Base-by-base conservation (phyloP, 2,888 invertebrate genomes). In the Diarsia brunnea region DNA sequence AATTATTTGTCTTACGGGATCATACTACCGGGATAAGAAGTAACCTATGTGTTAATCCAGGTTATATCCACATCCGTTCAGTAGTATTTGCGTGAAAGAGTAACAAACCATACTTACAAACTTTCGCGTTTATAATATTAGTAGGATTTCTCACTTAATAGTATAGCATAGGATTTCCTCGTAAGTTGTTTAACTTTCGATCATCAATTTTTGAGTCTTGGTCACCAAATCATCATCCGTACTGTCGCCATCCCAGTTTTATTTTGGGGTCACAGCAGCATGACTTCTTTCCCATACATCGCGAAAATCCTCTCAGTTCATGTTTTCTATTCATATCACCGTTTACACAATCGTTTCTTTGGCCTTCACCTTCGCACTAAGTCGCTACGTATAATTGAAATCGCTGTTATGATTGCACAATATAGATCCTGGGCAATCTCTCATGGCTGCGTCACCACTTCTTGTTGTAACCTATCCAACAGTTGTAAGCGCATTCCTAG, bases 341-440 rank as follows among this genome's bases (percentile, higher is more conserved):
- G 2, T 24, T 38, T 8, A 24, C 19, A 38, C 31, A 60, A 24
- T 38, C 21, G 4, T 38, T 43, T 43, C 71, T 38, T 69, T 69
- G 10, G 7, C 19, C 47, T 31, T 70, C 19, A 31, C 8, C 16
- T 45, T 27, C 21, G 21, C 24, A 70, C 16, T 49, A 69, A 70
- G 21, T 27, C 21, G 43, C 53, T 14, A 31, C 1, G 10, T 74
- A 55, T 72, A 27, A 53, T 45, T 72, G n/a, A 75, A 49, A 12
- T 38, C 21, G 2, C 45, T 8, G 16, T 47, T 45, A 31, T 31
- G n/a, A 38, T n/a, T 47, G 4, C n/a, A 27, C 19, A 38, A 55
- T 38, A 10, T 10, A 68, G 14, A 49, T n/a, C 21, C 21, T 43
- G 16, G 43, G 43, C 43, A 16, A 58, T 69, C 75, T 49, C 49